Conservation (phyloP, 2,888 invertebrate genomes). For the Trileptium ribeirensis region DNA sequence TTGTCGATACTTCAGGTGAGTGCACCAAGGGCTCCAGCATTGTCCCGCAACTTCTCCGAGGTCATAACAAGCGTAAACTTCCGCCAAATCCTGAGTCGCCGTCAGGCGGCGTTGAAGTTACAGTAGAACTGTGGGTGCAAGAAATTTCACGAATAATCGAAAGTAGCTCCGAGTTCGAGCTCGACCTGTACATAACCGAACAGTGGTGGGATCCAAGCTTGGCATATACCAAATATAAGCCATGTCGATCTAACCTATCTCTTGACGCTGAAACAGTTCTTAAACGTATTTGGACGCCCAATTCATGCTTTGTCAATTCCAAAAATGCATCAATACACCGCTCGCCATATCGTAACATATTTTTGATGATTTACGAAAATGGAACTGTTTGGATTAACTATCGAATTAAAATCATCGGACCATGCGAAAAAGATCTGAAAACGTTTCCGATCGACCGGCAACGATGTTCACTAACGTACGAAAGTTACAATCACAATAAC, state of each 20-base stretch:
- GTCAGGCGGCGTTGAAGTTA: conserved; percentile 34
- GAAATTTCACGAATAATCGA: conserved; percentile 51
- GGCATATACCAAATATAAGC: conserved; percentile 45
- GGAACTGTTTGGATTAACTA: conserved; percentile 50
- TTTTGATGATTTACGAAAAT: conserved; percentile 43
- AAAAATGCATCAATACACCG: conserved; percentile 44
- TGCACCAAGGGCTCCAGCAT: background rate
- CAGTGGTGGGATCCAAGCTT: conserved; percentile 46
- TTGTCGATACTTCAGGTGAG: no score
- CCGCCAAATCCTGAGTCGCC: background rate
- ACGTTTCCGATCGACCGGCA: conserved; percentile 20
- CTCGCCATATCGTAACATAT: conserved; percentile 47
- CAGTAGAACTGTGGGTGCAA: conserved; percentile 49
- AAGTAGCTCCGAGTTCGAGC: conserved; percentile 49
- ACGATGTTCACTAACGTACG: conserved; percentile 46
- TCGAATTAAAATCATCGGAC: conserved; percentile 35
- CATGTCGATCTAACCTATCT: conserved; percentile 45
- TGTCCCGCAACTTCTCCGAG: background rate
- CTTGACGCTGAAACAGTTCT: conserved; percentile 41
- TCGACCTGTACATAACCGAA: conserved; percentile 51
- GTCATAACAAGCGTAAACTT: conserved; percentile 1
- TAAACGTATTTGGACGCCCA: conserved; percentile 6
- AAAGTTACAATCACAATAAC: conserved; percentile 47
- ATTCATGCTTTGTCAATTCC: conserved; percentile 41
- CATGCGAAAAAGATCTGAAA: conserved; percentile 29